These are phyloP conservation scores for Octodonta nipae DNA, from an alignment of 2,888 invertebrate species.

Conservation along the genomic window DNA sequence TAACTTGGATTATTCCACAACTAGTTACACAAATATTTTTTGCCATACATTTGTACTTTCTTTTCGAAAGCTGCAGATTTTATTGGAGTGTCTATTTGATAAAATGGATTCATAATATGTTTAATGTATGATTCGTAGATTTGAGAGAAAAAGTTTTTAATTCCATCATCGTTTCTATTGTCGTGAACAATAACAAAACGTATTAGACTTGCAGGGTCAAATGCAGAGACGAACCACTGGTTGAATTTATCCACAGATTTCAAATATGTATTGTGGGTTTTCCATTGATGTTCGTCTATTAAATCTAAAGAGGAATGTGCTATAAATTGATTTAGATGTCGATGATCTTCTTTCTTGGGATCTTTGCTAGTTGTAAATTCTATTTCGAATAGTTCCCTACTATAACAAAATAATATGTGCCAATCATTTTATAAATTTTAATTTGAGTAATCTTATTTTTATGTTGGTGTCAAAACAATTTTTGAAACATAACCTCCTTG, in stretches of 20 bases:
- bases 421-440: too few relatives aligned
- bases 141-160: conserved; percentile 94
- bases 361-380: conserved; percentile 85
- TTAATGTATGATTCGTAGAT: conserved; percentile 96
- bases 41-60: conserved; percentile 75
- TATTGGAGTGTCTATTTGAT: conserved; percentile 83
- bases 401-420: conserved; percentile 90
- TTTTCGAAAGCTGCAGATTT: conserved; percentile 89
- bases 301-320: conserved; percentile 97
- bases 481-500: too few relatives aligned
- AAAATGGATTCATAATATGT: conserved; percentile 90
- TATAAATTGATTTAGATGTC: conserved; percentile 95
- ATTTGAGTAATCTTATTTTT: too few relatives aligned
- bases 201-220: conserved; percentile 93
- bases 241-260: conserved; percentile 98
- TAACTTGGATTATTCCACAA: too few relatives aligned
- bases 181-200: conserved; percentile 95
- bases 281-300: conserved; percentile 96
- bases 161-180: conserved; percentile 91
- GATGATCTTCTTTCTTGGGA: conserved; percentile 88
- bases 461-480: too few relatives aligned
- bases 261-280: conserved; percentile 85
- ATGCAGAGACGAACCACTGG: conserved; percentile 98
- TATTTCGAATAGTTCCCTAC: conserved; percentile 95
- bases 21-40: conserved; percentile 77